Base-by-base conservation (phyloP, 2,888 invertebrate species). In the Phanerotoma sp. region DNA sequence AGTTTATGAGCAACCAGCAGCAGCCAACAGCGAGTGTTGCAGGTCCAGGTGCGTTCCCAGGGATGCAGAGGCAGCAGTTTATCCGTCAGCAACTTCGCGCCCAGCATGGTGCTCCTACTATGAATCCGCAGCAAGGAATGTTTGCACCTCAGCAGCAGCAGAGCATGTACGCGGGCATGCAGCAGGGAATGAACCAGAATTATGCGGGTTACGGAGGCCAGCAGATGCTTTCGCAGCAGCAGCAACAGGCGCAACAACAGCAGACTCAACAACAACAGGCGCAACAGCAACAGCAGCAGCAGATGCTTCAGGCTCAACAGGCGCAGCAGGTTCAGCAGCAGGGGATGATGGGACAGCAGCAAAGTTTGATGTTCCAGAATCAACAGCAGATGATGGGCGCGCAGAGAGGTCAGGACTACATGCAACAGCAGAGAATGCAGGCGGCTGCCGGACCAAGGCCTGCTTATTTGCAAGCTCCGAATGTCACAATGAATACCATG, bases 401-500 rank as follows among this genome's bases (percentile, higher is more conserved):
- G 5, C 81, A 83, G 18, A 73, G 82, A 16, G 81, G 78, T 48
- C 54, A 54, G 20, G 83, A 84, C 61, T 83, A 84, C 62, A 77
- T 83, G 67, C 82, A 82, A 25, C 76, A 73, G 42, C 84, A 83
- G 60, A 81, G 84, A 65, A 79, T 84, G 70, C 85, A 84, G 64
- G 82, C 80, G 4, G 72, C 67, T 21, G 62, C 72, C 52, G 55
- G 55, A 18, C 79, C 83, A 2, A 79, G 87, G 32, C 84, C 86
- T 2, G 84, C 85, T 32, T 87, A 87, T 65, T 84, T 87, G 80
- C 88, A 88, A 79, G 88, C 91, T 3, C 91, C 92, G 2, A 93
- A 92, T 73, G 92, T 92, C 2, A 91, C 91, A 1, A 92, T 92
- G 92, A 87, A 86, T 49, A 81, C 86, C 1, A 87, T 87, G 84